phyloP scores from a whole-genome alignment of 2,113 vertebrate genomes.

The Salvelinus namaycush region DNA sequence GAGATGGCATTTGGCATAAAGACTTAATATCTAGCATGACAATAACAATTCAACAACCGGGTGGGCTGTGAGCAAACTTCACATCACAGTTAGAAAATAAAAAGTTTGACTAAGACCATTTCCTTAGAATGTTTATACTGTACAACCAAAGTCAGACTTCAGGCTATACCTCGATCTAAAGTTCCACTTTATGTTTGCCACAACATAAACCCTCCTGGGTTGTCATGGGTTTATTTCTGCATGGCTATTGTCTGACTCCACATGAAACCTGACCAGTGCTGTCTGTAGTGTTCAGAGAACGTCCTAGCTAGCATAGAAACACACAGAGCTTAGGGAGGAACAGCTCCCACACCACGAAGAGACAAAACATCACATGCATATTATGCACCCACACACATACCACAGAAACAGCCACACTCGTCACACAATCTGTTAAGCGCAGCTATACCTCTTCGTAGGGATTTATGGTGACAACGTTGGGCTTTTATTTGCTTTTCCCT shows the following conservation, averaged over 20 bases:
- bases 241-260: background rate
- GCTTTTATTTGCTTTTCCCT: constrained; percentile 41
- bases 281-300: no score
- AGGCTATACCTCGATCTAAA: background rate
- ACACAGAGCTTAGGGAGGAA: no score
- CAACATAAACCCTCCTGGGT: background rate
- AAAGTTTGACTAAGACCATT: no score
- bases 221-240: background rate
- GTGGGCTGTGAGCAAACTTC: background rate
- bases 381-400: no score
- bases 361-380: background rate
- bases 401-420: background rate
- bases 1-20: background rate
- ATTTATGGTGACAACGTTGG: constrained; percentile 49
- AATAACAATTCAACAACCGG: background rate
- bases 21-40: background rate
- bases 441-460: constrained; percentile 8
- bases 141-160: background rate
- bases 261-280: no score
- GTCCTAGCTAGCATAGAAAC: no score
- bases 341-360: no score
- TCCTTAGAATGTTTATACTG: background rate
- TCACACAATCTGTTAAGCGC: no score
- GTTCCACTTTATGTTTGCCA: background rate
- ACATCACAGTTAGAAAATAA: no score